These are phyloP conservation scores for Tachysurus fulvidraco DNA, from an alignment of 2,113 vertebrate species.

Conservation along the genomic window DNA sequence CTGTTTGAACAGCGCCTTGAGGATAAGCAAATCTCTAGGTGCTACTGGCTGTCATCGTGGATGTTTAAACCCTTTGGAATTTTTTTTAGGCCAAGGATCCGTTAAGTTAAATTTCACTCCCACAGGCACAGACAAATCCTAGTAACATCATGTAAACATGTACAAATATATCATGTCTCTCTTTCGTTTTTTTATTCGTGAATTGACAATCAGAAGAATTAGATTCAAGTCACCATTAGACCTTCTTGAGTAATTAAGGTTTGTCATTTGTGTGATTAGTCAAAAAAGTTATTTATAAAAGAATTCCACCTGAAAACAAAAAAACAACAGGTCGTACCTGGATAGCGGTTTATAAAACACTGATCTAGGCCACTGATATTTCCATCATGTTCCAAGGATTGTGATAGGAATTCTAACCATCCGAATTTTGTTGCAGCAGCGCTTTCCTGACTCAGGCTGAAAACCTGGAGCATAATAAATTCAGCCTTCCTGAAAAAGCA, in stretches of 20 bases:
- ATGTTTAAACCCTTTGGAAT: not conserved
- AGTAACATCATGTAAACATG: not conserved
- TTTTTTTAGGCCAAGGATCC: not conserved
- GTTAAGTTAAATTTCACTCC: not conserved
- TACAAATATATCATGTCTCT: no score
- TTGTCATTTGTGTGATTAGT: not conserved
- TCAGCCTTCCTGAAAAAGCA: not conserved
- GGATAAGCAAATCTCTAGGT: slow-evolving; percentile 67
- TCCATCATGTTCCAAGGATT: no score
- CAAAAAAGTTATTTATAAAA: not conserved
- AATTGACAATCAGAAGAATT: not conserved
- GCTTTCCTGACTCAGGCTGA: slow-evolving; percentile 63
- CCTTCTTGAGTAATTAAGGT: not conserved
- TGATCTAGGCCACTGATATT: not conserved
- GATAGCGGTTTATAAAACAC: no score
- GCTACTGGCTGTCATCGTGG: slow-evolving; percentile 7
- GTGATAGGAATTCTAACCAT: not conserved
- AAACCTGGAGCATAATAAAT: slow-evolving; percentile 6
- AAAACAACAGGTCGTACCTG: not conserved
- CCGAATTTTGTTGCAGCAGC: slow-evolving; percentile 54
- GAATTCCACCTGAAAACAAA: not conserved
- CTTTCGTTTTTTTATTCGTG: not conserved
- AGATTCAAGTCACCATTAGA: not conserved
- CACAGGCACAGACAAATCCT: not conserved
- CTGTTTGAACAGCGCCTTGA: slow-evolving; percentile 31